phyloP scores from a whole-genome alignment of 2,797 vertebrate genomes.

The Lepilemur septentrionalis region DNA sequence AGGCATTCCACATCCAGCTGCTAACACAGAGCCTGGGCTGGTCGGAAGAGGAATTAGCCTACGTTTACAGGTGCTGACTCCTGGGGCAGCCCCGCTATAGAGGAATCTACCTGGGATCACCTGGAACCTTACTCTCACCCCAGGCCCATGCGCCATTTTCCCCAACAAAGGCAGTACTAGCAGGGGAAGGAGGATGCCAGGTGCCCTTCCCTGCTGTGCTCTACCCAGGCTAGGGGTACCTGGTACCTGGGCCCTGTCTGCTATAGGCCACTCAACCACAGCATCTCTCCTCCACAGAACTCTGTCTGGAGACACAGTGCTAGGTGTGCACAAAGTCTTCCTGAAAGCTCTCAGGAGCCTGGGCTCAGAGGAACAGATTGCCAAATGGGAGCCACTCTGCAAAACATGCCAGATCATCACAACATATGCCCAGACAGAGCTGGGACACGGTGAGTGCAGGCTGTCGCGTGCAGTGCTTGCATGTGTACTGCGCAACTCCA shows the following conservation, averaged over 20 bases:
- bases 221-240: fast-evolving
- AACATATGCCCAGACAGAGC: constrained; percentile 86
- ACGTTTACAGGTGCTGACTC: constrained; percentile 79
- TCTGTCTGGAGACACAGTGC: constrained; percentile 56
- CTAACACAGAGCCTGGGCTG: constrained; percentile 81
- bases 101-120: not conserved
- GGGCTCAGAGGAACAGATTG: constrained; percentile 85
- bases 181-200: not conserved
- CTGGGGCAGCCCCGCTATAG: not conserved
- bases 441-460: constrained; percentile 85
- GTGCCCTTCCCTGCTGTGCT: not conserved
- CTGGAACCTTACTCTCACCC: not conserved
- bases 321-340: constrained; percentile 77
- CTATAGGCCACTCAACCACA: not conserved
- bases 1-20: constrained; percentile 71
- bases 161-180: not conserved
- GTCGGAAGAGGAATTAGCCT: constrained; percentile 68
- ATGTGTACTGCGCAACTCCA: fast-evolving
- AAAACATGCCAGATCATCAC: constrained; percentile 75
- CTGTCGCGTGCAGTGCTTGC: fast-evolving
- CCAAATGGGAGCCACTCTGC: constrained; percentile 83
- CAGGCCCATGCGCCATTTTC: not conserved
- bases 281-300: constrained; percentile 70
- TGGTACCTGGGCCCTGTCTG: not conserved
- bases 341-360: constrained; percentile 77